Base-by-base conservation (phyloP, 2,888 invertebrate species). In the Campoplex nolae region DNA sequence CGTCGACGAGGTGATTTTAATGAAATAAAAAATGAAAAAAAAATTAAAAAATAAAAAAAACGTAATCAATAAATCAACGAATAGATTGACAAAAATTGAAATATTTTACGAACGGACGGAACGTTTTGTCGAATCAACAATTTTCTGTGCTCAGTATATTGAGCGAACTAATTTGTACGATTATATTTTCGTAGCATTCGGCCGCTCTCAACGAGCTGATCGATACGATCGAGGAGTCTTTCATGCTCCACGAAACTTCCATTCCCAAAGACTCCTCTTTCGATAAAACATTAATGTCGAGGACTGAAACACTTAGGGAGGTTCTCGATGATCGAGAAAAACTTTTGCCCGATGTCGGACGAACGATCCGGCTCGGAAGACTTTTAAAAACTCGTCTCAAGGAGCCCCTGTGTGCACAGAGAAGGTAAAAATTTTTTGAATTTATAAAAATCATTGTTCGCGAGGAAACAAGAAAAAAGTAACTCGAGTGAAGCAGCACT, bases 351-450 rank as follows among this genome's bases (percentile, higher is more conserved):
- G 97, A 97, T 94, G 96, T 97, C 83, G 97, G 97, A 71, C 95
- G 97, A 79, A 97, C 97, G 96, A 96, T 97, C 78, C 95, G 97
- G 73, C 94, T 97, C 74, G 97, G 97, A n/a, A 95, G 96, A 84
- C 94, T 97, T 88, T 94, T 97, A 80, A 96, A 96, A 93, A 96
- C 96, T 65, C 95, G 97, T 71, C 94, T 97, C 68, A 96, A 95
- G 91, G 97, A 97, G 90, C 96, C 96, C n/a, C 95, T 97, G 56
- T 90, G 89, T 84, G 90, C 90, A 83, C 92, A 92, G 89, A 89
- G 23, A 62, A 84, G 91, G 94, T 94, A 90, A 90, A 2, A 11
- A 23, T 0, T 23, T 45, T 62, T 38, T n/a, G 3, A 28, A 16
- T 13, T 56, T 18, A 42, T 32, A 48, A 35, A n/a, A 28, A 58